Percentiles rank a stretch among this genome's conserved stretches.
phyloP scores from a whole-genome alignment of 1,140 invertebrate species.

The Drosophila orosa region DNA sequence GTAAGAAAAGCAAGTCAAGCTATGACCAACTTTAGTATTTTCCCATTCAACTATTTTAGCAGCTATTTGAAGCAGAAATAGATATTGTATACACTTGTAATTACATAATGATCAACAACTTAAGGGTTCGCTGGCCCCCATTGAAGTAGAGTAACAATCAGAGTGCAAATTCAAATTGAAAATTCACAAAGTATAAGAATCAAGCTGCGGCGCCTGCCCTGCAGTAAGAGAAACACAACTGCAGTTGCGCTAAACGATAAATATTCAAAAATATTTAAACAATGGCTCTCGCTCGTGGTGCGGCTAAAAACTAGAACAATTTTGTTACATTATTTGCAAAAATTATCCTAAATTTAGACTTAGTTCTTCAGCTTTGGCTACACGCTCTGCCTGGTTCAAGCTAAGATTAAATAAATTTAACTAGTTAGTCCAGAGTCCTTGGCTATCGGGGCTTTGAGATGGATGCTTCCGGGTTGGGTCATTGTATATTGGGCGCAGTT shows the following conservation, averaged over 20 bases:
- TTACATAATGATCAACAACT: conserved; percentile 56
- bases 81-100: conserved; percentile 26
- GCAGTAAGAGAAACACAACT: conserved; percentile 24
- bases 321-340: conserved; percentile 51
- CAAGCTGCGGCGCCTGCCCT: conserved; percentile 13
- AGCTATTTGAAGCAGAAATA: conserved; percentile 36
- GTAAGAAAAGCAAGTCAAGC: conserved; percentile 49
- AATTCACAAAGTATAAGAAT: conserved; percentile 23
- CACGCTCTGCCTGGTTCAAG: conserved; percentile 42
- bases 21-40: conserved; percentile 37
- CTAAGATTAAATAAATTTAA: conserved; percentile 67
- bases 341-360: conserved; percentile 61
- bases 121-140: conserved; percentile 10
- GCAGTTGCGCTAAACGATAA: conserved; percentile 16
- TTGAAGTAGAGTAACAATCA: conserved; percentile 25
- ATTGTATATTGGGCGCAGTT: background rate
- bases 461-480: conserved; percentile 20
- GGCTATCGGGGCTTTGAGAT: conserved; percentile 29
- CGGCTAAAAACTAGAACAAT: conserved; percentile 51
- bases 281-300: conserved; percentile 18
- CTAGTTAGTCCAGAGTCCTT: conserved; percentile 53
- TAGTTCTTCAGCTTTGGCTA: conserved; percentile 61
- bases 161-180: conserved; percentile 12
- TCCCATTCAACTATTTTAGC: conserved; percentile 36
- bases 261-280: conserved; percentile 49